phyloP scores from a whole-genome alignment of 2,888 invertebrate genomes.

The Luffia ferchaultella region DNA sequence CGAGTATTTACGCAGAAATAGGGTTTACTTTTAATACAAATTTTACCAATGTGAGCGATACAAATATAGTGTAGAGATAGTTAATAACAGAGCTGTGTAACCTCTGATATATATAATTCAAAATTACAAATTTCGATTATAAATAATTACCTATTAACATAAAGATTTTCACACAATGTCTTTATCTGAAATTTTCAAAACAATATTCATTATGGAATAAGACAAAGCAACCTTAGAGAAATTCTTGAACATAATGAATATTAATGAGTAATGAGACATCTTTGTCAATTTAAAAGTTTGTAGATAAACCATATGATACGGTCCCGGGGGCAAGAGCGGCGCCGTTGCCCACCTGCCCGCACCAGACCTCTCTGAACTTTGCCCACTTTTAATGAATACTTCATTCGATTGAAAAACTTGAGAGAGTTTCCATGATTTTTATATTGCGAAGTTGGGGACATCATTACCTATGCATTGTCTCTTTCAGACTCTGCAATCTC shows the following conservation, averaged over 20 bases:
- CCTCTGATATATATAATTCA: no score
- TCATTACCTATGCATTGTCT: slow-evolving; percentile 59
- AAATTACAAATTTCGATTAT: no score
- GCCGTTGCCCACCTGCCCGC: slow-evolving; percentile 38
- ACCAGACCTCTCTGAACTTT: slow-evolving; percentile 38
- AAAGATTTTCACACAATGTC: neutral
- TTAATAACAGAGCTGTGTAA: no score
- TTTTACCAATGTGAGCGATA: no score
- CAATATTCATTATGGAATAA: no score
- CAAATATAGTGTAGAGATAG: no score
- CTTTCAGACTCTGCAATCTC: slow-evolving; percentile 17
- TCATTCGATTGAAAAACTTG: slow-evolving; percentile 42
- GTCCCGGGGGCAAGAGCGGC: neutral
- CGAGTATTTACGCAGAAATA: no score
- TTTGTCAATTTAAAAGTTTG: neutral
- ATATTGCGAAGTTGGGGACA: slow-evolving; percentile 42
- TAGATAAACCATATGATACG: neutral
- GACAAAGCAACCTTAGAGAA: no score
- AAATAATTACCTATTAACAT: neutral
- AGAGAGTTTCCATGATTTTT: slow-evolving; percentile 54
- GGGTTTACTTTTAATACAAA: no score
- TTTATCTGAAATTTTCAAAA: neutral
- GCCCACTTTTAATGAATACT: slow-evolving; percentile 50
- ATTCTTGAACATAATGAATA: no score
- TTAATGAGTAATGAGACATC: no score